A percentile compares a stretch with the other conserved stretches of the same genome.
These are phyloP conservation scores for Cariama cristata DNA, from an alignment of 2,113 vertebrate genomes.

Conservation along the genomic window DNA sequence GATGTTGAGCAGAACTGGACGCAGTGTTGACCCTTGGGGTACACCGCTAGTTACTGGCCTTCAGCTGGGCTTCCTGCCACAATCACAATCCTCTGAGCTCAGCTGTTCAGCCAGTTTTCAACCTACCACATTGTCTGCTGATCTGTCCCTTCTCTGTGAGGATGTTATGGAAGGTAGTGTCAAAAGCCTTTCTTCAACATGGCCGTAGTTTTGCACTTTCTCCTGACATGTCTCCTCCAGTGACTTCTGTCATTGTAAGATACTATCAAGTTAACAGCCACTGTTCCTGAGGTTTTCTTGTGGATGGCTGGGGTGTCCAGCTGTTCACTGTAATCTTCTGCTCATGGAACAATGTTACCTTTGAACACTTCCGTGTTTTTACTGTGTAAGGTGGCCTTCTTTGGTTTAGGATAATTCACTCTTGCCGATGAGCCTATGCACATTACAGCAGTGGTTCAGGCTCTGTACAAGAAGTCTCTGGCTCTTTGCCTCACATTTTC, in stretches of 20 bases:
- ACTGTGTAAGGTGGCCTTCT: background rate
- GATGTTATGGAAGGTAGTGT: background rate
- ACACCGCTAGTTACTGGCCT: background rate
- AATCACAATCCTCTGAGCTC: background rate
- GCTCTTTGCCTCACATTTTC: background rate
- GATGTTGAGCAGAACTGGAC: background rate
- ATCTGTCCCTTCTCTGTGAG: background rate
- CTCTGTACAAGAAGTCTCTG: background rate
- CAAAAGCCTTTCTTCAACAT: background rate
- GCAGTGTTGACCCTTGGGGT: background rate
- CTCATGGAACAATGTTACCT: background rate
- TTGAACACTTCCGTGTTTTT: background rate
- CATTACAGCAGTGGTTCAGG: background rate
- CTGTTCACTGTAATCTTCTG: background rate
- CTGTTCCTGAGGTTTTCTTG: background rate
- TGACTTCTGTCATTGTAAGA: background rate
- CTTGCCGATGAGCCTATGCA: fast-evolving
- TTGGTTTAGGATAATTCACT: background rate
- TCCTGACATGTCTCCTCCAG: background rate
- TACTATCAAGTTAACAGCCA: background rate
- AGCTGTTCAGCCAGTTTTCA: background rate
- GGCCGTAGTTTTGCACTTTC: background rate
- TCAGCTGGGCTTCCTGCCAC: background rate
- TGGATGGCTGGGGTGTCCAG: background rate
- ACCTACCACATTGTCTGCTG: background rate